These are phyloP conservation scores for Dinomys branickii DNA, from an alignment of 2,113 vertebrate species.

Conservation along the genomic window DNA sequence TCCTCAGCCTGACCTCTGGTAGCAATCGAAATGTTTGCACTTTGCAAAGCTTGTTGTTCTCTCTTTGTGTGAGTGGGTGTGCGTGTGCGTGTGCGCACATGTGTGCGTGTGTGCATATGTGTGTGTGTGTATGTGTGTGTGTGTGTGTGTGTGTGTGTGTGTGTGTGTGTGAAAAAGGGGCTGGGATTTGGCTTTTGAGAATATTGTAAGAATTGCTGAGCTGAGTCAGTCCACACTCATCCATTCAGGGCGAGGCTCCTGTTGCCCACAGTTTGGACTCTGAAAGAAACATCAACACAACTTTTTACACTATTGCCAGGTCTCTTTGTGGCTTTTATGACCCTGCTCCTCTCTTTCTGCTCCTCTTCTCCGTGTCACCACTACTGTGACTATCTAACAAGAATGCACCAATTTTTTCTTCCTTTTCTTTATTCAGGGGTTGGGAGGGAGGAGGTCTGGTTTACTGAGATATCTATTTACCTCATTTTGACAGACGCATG, in stretches of 20 bases:
- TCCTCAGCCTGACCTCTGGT: slow-evolving; percentile 78
- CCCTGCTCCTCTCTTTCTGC: not conserved
- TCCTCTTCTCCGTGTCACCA: not conserved
- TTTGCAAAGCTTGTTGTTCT: slow-evolving; percentile 70
- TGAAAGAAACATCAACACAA: not conserved
- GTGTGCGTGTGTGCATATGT: not conserved
- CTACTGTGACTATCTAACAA: not conserved
- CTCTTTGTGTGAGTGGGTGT: not conserved
- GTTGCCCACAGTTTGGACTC: not conserved
- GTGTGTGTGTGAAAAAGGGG: not conserved
- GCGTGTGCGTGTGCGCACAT: not conserved
- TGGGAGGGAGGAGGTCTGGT: rapidly evolving
- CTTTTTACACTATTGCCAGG: not conserved
- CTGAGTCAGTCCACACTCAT: not conserved
- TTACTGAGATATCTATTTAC: slow-evolving; percentile 3
- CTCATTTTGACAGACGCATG: not conserved
- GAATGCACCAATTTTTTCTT: not conserved
- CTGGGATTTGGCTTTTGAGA: slow-evolving; percentile 7
- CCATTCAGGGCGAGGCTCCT: not conserved
- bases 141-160: not conserved
- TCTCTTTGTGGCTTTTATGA: not conserved
- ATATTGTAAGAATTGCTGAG: not conserved
- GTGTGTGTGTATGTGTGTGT: not conserved
- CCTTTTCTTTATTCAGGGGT: not conserved
- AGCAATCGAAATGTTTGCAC: slow-evolving; percentile 78